phyloP scores from a whole-genome alignment of 2,797 vertebrate genomes.

The Sarcoramphus papa region DNA sequence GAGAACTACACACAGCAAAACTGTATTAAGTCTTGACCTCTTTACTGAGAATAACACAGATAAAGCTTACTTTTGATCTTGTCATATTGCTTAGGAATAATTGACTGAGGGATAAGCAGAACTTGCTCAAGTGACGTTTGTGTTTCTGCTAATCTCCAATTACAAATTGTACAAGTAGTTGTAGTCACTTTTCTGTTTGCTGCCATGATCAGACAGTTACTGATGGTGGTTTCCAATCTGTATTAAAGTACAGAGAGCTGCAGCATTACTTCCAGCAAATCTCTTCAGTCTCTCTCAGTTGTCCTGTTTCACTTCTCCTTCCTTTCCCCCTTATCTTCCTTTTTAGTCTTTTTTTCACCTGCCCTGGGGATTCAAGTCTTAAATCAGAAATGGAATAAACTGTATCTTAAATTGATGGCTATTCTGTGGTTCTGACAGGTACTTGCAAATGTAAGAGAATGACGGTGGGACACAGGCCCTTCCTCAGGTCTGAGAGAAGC shows the following conservation, averaged over 20 bases:
- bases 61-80: neutral
- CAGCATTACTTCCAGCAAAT: neutral
- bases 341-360: neutral
- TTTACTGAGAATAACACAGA: neutral
- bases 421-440: neutral
- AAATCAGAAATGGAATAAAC: too few species aligned
- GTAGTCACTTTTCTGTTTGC: neutral
- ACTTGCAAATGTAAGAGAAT: neutral
- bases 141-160: neutral
- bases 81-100: neutral
- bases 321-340: neutral
- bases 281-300: neutral
- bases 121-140: neutral
- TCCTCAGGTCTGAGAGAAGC: neutral
- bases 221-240: neutral
- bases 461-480: neutral
- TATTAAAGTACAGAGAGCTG: neutral
- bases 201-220: neutral
- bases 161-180: neutral
- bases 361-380: neutral
- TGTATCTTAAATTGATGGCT: neutral
- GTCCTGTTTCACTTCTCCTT: neutral
- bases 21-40: neutral
- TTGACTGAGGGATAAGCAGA: neutral
- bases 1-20: neutral